phyloP scores from a whole-genome alignment of 1,140 invertebrate genomes.

The Drosophila cardini region DNA sequence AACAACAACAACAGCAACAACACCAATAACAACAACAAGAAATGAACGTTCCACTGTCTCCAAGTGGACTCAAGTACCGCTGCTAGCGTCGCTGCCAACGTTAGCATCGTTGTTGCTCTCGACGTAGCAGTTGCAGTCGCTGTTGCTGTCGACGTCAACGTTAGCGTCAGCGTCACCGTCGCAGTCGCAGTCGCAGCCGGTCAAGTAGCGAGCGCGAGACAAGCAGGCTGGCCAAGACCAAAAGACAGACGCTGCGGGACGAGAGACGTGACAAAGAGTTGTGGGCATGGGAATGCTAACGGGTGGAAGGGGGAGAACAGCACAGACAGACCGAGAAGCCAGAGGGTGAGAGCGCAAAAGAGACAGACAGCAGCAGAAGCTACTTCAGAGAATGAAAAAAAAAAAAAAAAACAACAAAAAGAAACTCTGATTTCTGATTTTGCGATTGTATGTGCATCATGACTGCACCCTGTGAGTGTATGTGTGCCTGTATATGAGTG shows the following conservation, averaged over 20 bases:
- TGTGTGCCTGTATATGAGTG: conserved; percentile 22
- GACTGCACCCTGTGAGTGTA: conserved; percentile 4
- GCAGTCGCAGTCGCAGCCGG: conserved; percentile 29
- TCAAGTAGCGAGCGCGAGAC: conserved; percentile 59
- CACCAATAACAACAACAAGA: conserved; percentile 30
- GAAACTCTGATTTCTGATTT: conserved; percentile 67
- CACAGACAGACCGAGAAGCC: neutral
- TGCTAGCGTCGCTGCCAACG: conserved; percentile 19
- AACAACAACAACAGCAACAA: conserved; percentile 31
- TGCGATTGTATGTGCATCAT: conserved; percentile 53
- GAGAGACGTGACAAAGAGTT: conserved; percentile 17
- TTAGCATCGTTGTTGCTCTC: no score
- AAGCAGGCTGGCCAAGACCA: conserved; percentile 74
- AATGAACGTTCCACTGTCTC: conserved; percentile 58
- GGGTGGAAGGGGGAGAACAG: neutral
- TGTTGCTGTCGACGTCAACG: conserved; percentile 21
- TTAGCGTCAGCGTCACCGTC: conserved; percentile 16
- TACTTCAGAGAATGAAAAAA: conserved; percentile 53
- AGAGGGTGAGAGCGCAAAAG: neutral
- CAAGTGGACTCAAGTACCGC: conserved; percentile 76
- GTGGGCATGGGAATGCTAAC: neutral
- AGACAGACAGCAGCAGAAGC: conserved; percentile 47
- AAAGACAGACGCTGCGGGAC: conserved; percentile 33
- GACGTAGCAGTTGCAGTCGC: neutral
- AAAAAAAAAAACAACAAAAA: neutral